Percentiles rank a stretch among this genome's conserved stretches.
phyloP scores from a whole-genome alignment of 1,140 invertebrate genomes.

The Apis mellifera region DNA sequence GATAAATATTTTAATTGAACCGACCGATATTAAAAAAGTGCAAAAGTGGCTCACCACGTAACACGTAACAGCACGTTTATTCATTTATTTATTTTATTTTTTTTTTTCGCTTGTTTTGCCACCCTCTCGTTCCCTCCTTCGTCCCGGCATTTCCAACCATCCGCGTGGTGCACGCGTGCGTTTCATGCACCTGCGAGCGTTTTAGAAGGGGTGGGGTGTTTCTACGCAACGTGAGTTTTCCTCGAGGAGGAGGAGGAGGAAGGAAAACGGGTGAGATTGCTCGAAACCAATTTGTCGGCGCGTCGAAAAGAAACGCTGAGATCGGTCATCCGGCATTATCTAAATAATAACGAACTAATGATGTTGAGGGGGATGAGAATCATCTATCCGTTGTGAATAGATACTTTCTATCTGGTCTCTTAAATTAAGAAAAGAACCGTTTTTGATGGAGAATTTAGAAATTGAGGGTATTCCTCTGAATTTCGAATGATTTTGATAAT shows the following conservation, averaged over 20 bases:
- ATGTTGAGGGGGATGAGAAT: background rate
- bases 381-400: background rate
- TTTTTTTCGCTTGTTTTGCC: background rate
- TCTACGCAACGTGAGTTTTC: constrained; percentile 31
- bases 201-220: background rate
- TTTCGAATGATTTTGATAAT: no score
- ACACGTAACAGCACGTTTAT: constrained; percentile 2
- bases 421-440: background rate
- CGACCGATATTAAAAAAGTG: constrained; percentile 14
- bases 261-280: constrained; percentile 12
- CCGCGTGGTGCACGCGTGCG: background rate
- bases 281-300: constrained; percentile 43
- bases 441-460: background rate
- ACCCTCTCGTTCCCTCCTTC: background rate
- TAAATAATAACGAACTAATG: background rate
- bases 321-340: constrained; percentile 15
- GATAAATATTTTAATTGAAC: constrained; percentile 44
- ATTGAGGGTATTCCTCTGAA: background rate
- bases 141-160: background rate
- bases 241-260: background rate
- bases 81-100: no score
- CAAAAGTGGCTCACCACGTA: background rate
- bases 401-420: background rate
- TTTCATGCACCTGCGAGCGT: constrained; percentile 45
- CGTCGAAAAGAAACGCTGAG: background rate